Percentiles rank a stretch among this genome's conserved stretches.
Evolutionary conservation across 2,888 invertebrate species (phyloP).

Genomic region (Ormyrus labotus): DNA sequence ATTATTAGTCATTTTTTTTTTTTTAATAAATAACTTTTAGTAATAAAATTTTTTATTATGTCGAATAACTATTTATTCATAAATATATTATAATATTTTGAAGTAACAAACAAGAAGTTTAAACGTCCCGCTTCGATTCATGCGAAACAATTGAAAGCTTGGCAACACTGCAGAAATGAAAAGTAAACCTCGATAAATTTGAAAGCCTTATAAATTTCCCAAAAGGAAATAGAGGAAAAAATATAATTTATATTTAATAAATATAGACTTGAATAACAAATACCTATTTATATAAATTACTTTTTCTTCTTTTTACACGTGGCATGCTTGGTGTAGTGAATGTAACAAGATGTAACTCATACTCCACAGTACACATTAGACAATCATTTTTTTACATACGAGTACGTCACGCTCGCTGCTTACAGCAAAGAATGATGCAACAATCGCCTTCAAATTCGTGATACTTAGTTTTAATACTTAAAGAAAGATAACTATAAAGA

Average conservation of each 20-base stretch:
- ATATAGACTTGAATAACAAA: not conserved
- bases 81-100: too few species aligned
- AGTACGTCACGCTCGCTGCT: slow-evolving; percentile 24
- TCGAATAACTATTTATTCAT: too few species aligned
- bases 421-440: slow-evolving; percentile 48
- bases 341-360: slow-evolving; percentile 38
- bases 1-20: slow-evolving; percentile 24
- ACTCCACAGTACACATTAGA: slow-evolving; percentile 38
- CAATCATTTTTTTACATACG: slow-evolving; percentile 39
- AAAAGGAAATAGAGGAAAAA: slow-evolving; percentile 7
- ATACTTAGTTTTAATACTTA: slow-evolving; percentile 10
- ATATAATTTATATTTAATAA: not conserved
- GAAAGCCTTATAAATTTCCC: slow-evolving; percentile 25
- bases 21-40: slow-evolving; percentile 29
- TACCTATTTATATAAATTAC: slow-evolving; percentile 1
- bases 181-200: slow-evolving; percentile 30
- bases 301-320: too few species aligned
- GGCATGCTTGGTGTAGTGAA: slow-evolving; percentile 8
- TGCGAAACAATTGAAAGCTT: not conserved
- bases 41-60: slow-evolving; percentile 15
- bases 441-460: slow-evolving; percentile 33
- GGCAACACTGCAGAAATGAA: slow-evolving; percentile 38
- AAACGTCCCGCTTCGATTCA: slow-evolving; percentile 35
- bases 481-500: slow-evolving; percentile 24
- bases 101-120: not conserved